A percentile compares a stretch with the other conserved stretches of the same genome.
phyloP scores from a whole-genome alignment of 2,113 vertebrate genomes.

The Hirundichthys speculiger region DNA sequence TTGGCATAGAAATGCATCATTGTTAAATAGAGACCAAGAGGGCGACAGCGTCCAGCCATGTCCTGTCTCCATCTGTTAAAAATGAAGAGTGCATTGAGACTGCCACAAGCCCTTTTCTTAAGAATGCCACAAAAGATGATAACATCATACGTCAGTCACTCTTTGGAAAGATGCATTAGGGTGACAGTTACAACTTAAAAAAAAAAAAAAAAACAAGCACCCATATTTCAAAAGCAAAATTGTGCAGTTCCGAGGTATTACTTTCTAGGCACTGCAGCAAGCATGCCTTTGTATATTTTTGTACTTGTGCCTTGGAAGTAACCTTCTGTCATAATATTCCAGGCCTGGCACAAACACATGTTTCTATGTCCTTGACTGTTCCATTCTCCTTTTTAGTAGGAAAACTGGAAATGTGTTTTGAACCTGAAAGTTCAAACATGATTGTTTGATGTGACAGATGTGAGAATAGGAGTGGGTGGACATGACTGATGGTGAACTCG shows the following conservation, averaged over 20 bases:
- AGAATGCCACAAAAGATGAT: conserved; percentile 71
- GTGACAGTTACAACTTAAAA: conserved; percentile 60
- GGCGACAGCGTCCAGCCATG: conserved; percentile 73
- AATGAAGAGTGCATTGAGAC: conserved; percentile 69
- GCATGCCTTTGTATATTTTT: conserved; percentile 28
- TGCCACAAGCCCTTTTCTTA: conserved; percentile 71
- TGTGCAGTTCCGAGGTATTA: conserved; percentile 25
- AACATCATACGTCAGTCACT: conserved; percentile 72
- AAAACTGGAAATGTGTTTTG: conserved; percentile 47
- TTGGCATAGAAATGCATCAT: conserved; percentile 64
- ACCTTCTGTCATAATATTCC: conserved; percentile 50
- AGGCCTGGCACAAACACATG: conserved; percentile 42
- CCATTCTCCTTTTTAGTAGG: conserved; percentile 26
- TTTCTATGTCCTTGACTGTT: conserved; percentile 42
- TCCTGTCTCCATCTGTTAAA: conserved; percentile 77
- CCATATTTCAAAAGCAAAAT: conserved; percentile 41
- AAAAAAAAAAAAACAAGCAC: conserved; percentile 47
- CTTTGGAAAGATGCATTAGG: conserved; percentile 58
- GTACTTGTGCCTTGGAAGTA: conserved; percentile 30
- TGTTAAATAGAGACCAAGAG: conserved; percentile 67
- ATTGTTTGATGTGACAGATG: conserved; percentile 79
- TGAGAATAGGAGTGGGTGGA: conserved; percentile 70
- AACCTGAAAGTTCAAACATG: conserved; percentile 63
- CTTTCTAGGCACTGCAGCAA: neutral
- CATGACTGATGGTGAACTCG: conserved; percentile 74